phyloP scores from a whole-genome alignment of 30 jellyfish, hydroid and myxozoan genomes.

The Aurelia aurita complex sp. Pacific region DNA sequence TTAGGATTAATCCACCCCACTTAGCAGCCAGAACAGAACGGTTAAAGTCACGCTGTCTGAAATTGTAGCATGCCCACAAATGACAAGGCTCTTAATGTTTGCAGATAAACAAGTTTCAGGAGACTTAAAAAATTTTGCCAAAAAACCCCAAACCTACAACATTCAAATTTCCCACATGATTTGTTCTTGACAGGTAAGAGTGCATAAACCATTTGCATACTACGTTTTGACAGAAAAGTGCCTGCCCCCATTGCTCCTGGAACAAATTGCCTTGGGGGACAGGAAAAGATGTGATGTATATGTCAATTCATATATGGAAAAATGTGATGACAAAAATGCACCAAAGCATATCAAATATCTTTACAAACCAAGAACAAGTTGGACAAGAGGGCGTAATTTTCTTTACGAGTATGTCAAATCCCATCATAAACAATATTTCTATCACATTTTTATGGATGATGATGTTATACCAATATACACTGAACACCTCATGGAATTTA shows the following conservation, averaged over 20 bases:
- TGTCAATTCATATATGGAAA: conserved; percentile 39
- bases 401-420: conserved; percentile 20
- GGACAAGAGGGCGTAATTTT: conserved; percentile 69
- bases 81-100: no score
- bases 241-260: conserved; percentile 40
- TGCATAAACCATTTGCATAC: conserved; percentile 67
- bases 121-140: no score
- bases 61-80: no score
- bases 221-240: conserved; percentile 67
- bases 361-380: conserved; percentile 43
- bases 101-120: no score
- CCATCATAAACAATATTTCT: conserved; percentile 18
- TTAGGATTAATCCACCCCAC: no score
- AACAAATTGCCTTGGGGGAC: conserved; percentile 52
- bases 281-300: conserved; percentile 53
- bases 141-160: no score
- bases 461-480: conserved; percentile 55
- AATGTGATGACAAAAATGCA: conserved; percentile 33
- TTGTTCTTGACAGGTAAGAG: conserved; percentile 7
- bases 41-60: no score
- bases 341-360: conserved; percentile 51
- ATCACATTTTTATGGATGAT: conserved; percentile 74
- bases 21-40: no score
- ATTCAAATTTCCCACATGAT: no score
- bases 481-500: conserved; percentile 25